Evolutionary conservation across 2,888 invertebrate genomes (phyloP).

Genomic region (Schrankia costaestrigalis): DNA sequence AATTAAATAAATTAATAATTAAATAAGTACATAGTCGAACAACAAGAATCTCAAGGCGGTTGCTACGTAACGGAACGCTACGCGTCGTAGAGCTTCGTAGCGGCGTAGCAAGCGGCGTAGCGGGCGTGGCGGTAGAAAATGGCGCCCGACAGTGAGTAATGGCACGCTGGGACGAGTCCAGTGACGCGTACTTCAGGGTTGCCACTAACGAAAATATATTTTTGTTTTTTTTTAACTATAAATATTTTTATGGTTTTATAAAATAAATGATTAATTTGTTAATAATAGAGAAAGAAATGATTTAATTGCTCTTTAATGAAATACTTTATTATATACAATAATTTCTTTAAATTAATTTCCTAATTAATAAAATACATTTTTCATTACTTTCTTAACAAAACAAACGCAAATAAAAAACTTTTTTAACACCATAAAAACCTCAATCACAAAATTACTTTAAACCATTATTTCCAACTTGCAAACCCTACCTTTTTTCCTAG

Average conservation of each 20-base stretch:
- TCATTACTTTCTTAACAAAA: too few species aligned
- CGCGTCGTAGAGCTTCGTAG: constrained; percentile 54
- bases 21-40: constrained; percentile 28
- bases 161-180: constrained; percentile 76
- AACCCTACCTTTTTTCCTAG: constrained; percentile 82
- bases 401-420: too few species aligned
- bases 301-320: too few species aligned
- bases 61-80: constrained; percentile 45
- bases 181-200: constrained; percentile 76
- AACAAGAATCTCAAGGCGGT: constrained; percentile 31
- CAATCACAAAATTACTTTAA: background rate
- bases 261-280: too few species aligned
- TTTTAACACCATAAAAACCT: background rate
- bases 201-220: constrained; percentile 22
- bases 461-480: constrained; percentile 16
- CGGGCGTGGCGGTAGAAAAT: constrained; percentile 74
- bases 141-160: constrained; percentile 79
- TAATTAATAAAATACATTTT: background rate
- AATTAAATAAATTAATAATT: constrained; percentile 30
- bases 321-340: too few species aligned
- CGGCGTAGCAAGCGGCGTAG: constrained; percentile 66
- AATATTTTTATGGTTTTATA: too few species aligned
- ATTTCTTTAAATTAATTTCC: too few species aligned
- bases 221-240: background rate
- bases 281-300: too few species aligned